Base-by-base conservation (phyloP, 2,888 invertebrate genomes). In the Luperina nickerlii region DNA sequence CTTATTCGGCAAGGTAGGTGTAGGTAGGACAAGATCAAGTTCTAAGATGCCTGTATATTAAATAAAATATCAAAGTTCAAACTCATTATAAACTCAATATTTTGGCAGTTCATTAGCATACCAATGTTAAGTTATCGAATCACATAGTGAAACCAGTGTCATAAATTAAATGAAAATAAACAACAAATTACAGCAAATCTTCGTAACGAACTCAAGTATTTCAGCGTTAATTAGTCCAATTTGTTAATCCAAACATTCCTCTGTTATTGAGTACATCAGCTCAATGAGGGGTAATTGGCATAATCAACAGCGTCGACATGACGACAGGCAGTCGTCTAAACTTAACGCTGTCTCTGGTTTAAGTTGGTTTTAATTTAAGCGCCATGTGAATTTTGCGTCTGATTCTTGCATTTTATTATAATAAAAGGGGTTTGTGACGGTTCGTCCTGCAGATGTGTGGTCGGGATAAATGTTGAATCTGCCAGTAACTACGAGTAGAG, bases 271-370 rank as follows among this genome's bases (percentile, higher is more conserved):
- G 85, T 84, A 86, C 87, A 90, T 91, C 87, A 89, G 88, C 82
- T 82, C 88, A 92, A 92, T 90, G 88, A 90, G 81, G 79, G 74
- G 86, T 92, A 91, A 92, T 92, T 92, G 91, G 82, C 82, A 82
- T 90, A 91, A 92, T 91, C 89, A 91, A 90, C 88, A 83, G 80
- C 57, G 84, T 82, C 72, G 76, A 83, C 80, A 82, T 67, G 75
- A 60, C 84, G 78, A 72, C 78, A 67, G 38, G 51, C 65, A 42
- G 67, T 74, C 72, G 32, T 66, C 69, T 78, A 68, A 82, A 76
- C 78, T 75, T 66, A 68, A 75, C 32, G 27, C 11, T 15, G 27
- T 45, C 32, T 65, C 83, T 76, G 70, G 76, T 75, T 83, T n/a
- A 70, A 69, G 74, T 67, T 65, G 62, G 65, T 78, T 82, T 62